Conservation (phyloP, 2,888 invertebrate species). For the Podabrus alpinus region DNA sequence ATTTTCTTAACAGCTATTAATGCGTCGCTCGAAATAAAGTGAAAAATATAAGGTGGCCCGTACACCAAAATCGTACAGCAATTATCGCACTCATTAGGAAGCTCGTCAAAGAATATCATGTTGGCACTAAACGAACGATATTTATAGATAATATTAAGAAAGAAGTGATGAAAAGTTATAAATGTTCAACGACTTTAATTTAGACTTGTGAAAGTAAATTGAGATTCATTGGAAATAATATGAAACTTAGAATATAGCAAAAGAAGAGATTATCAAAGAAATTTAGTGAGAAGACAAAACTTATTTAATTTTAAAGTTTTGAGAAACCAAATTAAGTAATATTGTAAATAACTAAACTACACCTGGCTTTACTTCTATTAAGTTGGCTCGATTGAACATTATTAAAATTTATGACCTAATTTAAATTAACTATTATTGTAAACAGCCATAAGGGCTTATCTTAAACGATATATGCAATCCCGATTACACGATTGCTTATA, state of each 20-base stretch:
- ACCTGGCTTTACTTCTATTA: not conserved
- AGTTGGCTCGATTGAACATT: not conserved
- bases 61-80: not conserved
- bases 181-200: not conserved
- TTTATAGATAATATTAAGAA: no score
- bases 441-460: not conserved
- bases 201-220: not conserved
- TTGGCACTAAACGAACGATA: no score
- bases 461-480: not conserved
- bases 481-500: not conserved
- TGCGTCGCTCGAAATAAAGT: not conserved
- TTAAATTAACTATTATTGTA: not conserved
- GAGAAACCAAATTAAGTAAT: not conserved
- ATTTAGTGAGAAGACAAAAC: constrained; percentile 2
- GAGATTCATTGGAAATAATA: not conserved
- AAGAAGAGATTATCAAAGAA: not conserved
- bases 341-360: not conserved
- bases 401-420: not conserved
- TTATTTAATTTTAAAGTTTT: not conserved
- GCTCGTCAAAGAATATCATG: no score
- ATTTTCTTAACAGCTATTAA: no score
- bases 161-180: not conserved
- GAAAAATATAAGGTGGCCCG: not conserved
- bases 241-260: not conserved
- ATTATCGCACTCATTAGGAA: no score